These are phyloP conservation scores for Lissocephala sabroskyi DNA, from an alignment of 2,888 invertebrate genomes.

Conservation along the genomic window DNA sequence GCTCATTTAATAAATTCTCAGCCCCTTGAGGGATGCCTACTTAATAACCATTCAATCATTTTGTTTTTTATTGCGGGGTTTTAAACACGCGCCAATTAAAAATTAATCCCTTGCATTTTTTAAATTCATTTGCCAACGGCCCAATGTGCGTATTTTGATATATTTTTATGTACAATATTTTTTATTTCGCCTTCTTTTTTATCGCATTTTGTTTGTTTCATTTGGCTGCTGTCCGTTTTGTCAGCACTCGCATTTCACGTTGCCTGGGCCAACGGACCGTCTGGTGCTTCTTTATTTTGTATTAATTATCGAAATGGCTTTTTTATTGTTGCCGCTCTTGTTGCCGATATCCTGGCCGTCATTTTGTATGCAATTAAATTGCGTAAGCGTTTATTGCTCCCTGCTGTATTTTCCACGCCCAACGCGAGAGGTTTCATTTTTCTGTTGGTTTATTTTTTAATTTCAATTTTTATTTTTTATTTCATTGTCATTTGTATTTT, in stretches of 20 bases:
- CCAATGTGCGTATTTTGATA: no score
- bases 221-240: slow-evolving; percentile 34
- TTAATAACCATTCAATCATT: no score
- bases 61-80: no score
- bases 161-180: neutral
- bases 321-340: neutral
- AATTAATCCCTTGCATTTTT: neutral
- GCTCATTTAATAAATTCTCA: no score
- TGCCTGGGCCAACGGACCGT: neutral
- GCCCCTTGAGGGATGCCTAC: no score
- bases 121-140: no score
- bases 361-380: slow-evolving; percentile 55
- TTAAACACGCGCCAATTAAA: neutral
- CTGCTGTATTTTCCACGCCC: slow-evolving; percentile 40
- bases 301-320: slow-evolving; percentile 9
- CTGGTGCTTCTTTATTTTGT: slow-evolving; percentile 25
- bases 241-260: slow-evolving; percentile 24
- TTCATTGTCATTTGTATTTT: slow-evolving; percentile 30
- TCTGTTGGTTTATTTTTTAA: slow-evolving; percentile 10
- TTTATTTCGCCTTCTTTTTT: neutral
- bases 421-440: no score
- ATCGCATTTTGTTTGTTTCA: slow-evolving; percentile 38
- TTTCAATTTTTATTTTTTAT: slow-evolving; percentile 48
- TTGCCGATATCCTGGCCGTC: slow-evolving; percentile 16
- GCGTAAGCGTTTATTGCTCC: slow-evolving; percentile 60